These are phyloP conservation scores for Hololepta plana DNA, from an alignment of 2,888 invertebrate genomes.

Conservation along the genomic window DNA sequence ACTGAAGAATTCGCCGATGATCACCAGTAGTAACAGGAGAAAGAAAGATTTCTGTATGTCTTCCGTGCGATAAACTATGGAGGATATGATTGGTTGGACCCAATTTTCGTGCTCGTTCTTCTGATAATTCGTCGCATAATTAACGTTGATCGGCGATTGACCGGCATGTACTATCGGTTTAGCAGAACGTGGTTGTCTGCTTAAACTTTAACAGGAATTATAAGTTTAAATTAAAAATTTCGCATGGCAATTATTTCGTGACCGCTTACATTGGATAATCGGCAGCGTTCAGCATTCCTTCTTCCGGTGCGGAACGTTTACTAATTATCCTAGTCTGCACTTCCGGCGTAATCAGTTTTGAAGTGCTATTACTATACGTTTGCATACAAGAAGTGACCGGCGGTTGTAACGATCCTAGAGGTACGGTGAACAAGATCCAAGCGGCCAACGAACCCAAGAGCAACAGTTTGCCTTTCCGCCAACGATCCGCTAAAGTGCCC, in stretches of 20 bases:
- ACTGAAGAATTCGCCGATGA: constrained; percentile 95
- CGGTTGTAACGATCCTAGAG: constrained; percentile 89
- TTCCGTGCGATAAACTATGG: constrained; percentile 73
- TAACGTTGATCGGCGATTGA: constrained; percentile 57
- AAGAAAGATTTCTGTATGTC: constrained; percentile 96
- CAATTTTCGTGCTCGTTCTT: constrained; percentile 48
- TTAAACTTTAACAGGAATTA: neutral
- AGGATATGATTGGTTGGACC: constrained; percentile 83
- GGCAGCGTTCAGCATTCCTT: no score
- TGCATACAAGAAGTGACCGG: constrained; percentile 77
- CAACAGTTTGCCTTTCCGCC: constrained; percentile 72
- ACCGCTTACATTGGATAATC: no score
- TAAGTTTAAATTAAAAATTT: constrained; percentile 2
- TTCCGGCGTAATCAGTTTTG: constrained; percentile 42
- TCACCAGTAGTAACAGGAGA: constrained; percentile 74
- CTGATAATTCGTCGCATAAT: constrained; percentile 60
- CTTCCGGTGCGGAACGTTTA: constrained; percentile 35
- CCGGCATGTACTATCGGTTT: constrained; percentile 28
- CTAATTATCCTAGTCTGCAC: constrained; percentile 27
- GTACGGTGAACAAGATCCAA: constrained; percentile 94
- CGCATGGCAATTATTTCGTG: no score
- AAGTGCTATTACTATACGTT: constrained; percentile 38
- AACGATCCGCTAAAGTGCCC: constrained; percentile 82
- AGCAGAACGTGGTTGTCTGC: constrained; percentile 26
- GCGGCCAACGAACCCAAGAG: constrained; percentile 79